A percentile compares a stretch with the other conserved stretches of the same genome.
These are phyloP conservation scores for Mycetomoellerius zeteki DNA, from an alignment of 1,140 invertebrate species.

Conservation along the genomic window DNA sequence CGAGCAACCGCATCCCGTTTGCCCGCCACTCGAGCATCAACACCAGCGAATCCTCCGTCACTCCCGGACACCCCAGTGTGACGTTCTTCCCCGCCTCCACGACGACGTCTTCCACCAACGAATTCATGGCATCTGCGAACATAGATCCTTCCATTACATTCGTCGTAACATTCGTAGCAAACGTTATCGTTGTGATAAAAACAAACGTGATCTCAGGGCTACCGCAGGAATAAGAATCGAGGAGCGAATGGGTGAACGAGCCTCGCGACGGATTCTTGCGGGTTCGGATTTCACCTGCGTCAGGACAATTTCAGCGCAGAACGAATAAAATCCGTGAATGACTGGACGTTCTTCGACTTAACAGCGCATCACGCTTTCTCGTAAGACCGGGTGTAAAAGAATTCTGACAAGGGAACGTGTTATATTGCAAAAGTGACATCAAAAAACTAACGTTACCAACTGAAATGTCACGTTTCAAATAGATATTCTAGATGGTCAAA, in stretches of 20 bases:
- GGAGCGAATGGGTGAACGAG: neutral
- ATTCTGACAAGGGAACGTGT: neutral
- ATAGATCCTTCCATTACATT: conserved; percentile 61
- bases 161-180: conserved; percentile 11
- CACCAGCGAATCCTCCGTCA: conserved; percentile 89
- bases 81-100: conserved; percentile 90
- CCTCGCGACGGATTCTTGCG: neutral
- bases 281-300: conserved; percentile 56
- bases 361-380: conserved; percentile 27
- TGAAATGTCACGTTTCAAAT: too few species aligned
- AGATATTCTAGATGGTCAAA: too few species aligned
- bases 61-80: conserved; percentile 89
- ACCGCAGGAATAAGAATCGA: neutral
- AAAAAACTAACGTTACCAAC: too few species aligned
- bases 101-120: conserved; percentile 87
- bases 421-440: too few species aligned
- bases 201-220: conserved; percentile 28
- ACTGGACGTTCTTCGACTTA: conserved; percentile 24
- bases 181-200: conserved; percentile 68
- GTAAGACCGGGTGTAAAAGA: conserved; percentile 15
- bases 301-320: conserved; percentile 63
- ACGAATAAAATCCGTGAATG: conserved; percentile 57
- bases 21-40: conserved; percentile 89
- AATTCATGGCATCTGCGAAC: conserved; percentile 87
- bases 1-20: conserved; percentile 83